Evolutionary conservation across 2,888 invertebrate genomes (phyloP), one percentile per base, ranked within the genome.

Genomic region (Apamea epomidion): DNA sequence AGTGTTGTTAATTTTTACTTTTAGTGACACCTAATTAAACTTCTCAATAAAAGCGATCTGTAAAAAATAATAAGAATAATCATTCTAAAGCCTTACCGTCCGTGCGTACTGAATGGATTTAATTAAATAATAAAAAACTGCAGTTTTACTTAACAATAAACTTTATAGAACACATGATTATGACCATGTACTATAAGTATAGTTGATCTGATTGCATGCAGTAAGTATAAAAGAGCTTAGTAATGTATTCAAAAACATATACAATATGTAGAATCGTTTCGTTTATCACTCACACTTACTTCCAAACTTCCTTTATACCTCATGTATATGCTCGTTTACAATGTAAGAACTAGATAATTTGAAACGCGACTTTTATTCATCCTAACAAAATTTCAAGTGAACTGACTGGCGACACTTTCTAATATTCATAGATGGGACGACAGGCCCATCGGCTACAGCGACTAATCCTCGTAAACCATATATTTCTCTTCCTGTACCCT

Each of bases 1-100:
- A 87, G 87, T 87, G 82, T 86, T 29, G 81, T 72, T 74, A 76
- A 81, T 86, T 82, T 87, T 85, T 87, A 78, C 81, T 88, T 89
- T 88, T 78, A 78, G 69, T 80, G 65, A 67, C 37, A 42, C 74
- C 45, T 88, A 87, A 89, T 85, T 68, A 84, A 88, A 83, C 10
- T 77, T 80, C 68, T 76, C 68, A 80, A 75, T 80, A 78, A 88
- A 85, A 76, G 67, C 18, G 37, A 86, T 77, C 77, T 71, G 58
- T 82, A 64, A 58, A 85, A 87, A 88, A 78, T 81, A 75, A 83
- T 78, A 42, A 76, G 45, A 74, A 77, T 84, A 83, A 83, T 81
- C 87, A 91, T 91, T 93, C 85, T 91, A 91, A 92, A 91, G 85
- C 91, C 91, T 92, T 89, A 92, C 95, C 95, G 95, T 95, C 95